These are phyloP conservation scores for Cynaeus angustus DNA, from an alignment of 2,888 invertebrate genomes.

Conservation along the genomic window DNA sequence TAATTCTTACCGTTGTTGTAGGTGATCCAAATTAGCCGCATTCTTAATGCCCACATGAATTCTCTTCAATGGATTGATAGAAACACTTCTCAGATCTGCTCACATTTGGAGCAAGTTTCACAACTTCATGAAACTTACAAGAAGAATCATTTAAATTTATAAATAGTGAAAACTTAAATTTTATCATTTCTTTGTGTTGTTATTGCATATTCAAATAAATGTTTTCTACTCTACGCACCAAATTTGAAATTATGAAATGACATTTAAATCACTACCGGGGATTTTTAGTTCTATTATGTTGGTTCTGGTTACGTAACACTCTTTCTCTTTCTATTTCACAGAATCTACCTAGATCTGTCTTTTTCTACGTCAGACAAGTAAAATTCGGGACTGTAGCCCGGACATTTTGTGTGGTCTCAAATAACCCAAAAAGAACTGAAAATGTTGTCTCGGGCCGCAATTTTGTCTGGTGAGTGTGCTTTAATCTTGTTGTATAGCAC, in stretches of 20 bases:
- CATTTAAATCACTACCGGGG: neutral
- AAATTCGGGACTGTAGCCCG: constrained; percentile 17
- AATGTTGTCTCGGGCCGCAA: constrained; percentile 82
- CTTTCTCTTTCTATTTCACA: constrained; percentile 7
- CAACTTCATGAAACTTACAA: constrained; percentile 79
- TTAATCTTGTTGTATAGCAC: neutral
- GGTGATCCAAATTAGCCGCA: constrained; percentile 94
- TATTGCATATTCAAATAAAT: neutral
- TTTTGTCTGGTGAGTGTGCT: constrained; percentile 77
- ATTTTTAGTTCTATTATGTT: constrained; percentile 2
- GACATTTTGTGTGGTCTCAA: constrained; percentile 32
- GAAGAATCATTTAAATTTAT: constrained; percentile 43
- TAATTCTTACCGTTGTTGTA: constrained; percentile 70
- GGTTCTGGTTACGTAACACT: constrained; percentile 21
- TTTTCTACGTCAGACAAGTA: constrained; percentile 10
- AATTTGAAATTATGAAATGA: neutral
- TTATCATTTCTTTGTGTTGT: constrained; percentile 1
- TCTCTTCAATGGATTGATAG: constrained; percentile 96
- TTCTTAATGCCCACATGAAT: constrained; percentile 96
- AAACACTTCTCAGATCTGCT: constrained; percentile 84
- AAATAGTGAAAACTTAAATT: constrained; percentile 7
- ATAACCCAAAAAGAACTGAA: constrained; percentile 61
- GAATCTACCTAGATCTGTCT: neutral
- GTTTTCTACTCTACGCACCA: neutral
- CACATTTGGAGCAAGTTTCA: constrained; percentile 87